These are phyloP conservation scores for Crossocerus cetratus DNA, from an alignment of 2,888 invertebrate genomes.

Conservation along the genomic window DNA sequence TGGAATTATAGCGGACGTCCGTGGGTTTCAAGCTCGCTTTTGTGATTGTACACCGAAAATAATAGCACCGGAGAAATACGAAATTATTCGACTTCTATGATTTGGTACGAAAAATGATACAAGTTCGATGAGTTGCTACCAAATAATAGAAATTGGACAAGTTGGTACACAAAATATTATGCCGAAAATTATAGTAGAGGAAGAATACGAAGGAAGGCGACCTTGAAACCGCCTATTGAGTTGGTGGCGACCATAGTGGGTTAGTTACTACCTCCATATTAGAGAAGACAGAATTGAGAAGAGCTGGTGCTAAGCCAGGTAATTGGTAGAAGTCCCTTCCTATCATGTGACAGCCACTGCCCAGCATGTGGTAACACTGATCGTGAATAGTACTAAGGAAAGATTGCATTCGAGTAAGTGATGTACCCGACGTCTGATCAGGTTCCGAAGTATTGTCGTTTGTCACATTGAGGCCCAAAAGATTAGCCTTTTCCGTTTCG, in stretches of 20 bases:
- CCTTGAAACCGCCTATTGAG: too few relatives aligned
- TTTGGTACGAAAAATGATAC: too few relatives aligned
- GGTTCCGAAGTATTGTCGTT: conserved; percentile 73
- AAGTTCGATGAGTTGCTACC: too few relatives aligned
- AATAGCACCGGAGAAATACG: too few relatives aligned
- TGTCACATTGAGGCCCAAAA: conserved; percentile 81
- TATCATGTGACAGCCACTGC: conserved; percentile 80
- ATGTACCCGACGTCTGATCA: conserved; percentile 78
- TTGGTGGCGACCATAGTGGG: neutral
- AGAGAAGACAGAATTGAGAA: conserved; percentile 85
- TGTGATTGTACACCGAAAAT: too few relatives aligned
- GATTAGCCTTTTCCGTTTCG: conserved; percentile 86
- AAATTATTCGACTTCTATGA: too few relatives aligned
- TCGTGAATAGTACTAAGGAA: conserved; percentile 89
- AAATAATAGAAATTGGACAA: too few relatives aligned
- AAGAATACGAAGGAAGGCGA: too few relatives aligned
- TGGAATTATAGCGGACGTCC: neutral
- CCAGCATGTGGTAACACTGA: conserved; percentile 88
- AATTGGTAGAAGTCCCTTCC: conserved; percentile 91
- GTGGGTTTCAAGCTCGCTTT: too few relatives aligned
- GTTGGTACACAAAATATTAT: too few relatives aligned
- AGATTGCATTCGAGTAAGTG: conserved; percentile 90
- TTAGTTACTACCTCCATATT: conserved; percentile 80
- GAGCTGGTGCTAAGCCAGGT: conserved; percentile 85
- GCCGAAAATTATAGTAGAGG: too few relatives aligned